A percentile compares a stretch with the other conserved stretches of the same genome.
Conservation (phyloP, 1,140 invertebrate genomes). For the Nymphalis io region DNA sequence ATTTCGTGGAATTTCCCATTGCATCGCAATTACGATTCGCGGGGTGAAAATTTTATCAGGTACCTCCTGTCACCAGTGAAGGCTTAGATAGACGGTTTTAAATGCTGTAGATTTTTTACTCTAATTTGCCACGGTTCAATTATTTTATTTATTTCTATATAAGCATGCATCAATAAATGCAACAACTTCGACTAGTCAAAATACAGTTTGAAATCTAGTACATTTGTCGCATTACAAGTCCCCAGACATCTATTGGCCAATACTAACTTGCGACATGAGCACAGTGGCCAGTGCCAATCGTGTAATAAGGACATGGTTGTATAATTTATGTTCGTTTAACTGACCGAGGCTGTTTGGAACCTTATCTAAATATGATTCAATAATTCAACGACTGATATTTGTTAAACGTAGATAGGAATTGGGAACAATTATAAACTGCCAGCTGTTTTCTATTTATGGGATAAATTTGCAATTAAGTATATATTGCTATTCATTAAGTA, state of each 20-base stretch:
- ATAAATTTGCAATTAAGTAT: no score
- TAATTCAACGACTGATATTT: background rate
- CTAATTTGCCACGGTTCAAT: no score
- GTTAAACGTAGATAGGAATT: background rate
- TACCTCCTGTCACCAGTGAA: no score
- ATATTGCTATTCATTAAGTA: no score
- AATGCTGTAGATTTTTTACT: no score
- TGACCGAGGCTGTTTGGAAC: conserved; percentile 21
- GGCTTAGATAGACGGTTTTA: no score
- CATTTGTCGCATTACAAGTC: conserved; percentile 30
- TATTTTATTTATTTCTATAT: no score
- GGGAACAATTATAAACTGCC: background rate
- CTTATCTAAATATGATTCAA: conserved; percentile 23
- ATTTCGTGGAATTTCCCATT: no score
- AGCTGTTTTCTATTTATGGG: background rate
- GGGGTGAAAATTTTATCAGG: no score
- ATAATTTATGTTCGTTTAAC: conserved; percentile 43
- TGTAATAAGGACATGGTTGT: conserved; percentile 58
- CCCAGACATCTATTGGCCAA: conserved; percentile 46
- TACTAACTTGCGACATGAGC: conserved; percentile 46
- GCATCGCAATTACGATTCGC: no score
- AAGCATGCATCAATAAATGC: background rate
- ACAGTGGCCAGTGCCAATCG: conserved; percentile 40
- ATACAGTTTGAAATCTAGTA: background rate
- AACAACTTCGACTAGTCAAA: background rate